phyloP scores from a whole-genome alignment of 2,888 invertebrate genomes.

The Nymphalis urticae region DNA sequence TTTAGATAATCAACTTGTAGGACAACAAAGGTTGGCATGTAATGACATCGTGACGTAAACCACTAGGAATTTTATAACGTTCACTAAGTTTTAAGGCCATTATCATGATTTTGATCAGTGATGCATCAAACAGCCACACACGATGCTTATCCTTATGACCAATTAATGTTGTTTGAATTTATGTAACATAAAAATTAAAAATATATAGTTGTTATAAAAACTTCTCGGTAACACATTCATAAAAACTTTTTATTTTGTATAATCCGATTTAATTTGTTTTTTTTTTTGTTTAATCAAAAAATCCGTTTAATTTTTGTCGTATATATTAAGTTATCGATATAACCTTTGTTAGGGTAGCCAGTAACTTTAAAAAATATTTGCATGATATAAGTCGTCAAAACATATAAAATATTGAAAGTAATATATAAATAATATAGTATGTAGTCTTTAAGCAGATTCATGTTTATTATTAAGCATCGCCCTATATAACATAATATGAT shows the following conservation, averaged over 20 bases:
- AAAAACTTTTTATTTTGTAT: background rate
- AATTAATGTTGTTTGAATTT: constrained; percentile 54
- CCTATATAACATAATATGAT: too few relatives aligned
- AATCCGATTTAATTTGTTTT: background rate
- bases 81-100: constrained; percentile 62
- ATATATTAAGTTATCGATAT: background rate
- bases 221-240: background rate
- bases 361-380: too few relatives aligned
- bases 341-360: background rate
- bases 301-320: too few relatives aligned
- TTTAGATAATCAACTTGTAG: constrained; percentile 70
- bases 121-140: constrained; percentile 74
- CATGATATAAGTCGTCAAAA: too few relatives aligned
- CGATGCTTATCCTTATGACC: constrained; percentile 65
- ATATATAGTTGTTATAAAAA: constrained; percentile 3
- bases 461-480: too few relatives aligned
- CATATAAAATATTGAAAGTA: too few relatives aligned
- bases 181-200: constrained; percentile 14
- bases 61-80: constrained; percentile 70
- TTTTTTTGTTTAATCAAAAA: background rate
- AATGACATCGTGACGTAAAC: constrained; percentile 70
- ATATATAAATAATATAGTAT: too few relatives aligned
- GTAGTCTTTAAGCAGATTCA: too few relatives aligned
- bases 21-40: constrained; percentile 50
- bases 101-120: constrained; percentile 73